Evolutionary conservation across 2,797 vertebrate species (phyloP).

Genomic region (Leuciscus waleckii): DNA sequence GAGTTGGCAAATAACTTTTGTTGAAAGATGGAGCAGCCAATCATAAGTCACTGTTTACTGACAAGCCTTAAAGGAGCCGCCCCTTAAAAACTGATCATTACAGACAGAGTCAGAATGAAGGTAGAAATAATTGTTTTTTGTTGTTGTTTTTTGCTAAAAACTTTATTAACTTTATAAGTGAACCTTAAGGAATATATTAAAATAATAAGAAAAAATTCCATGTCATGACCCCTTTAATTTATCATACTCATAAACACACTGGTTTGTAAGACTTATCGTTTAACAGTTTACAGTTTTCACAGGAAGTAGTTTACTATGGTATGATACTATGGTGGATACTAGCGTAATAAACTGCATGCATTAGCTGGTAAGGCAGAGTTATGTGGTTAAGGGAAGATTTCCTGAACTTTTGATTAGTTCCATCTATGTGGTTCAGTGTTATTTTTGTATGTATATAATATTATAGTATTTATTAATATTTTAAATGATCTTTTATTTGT

Average conservation of each 20-base stretch:
- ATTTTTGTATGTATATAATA: not conserved
- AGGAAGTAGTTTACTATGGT: not conserved
- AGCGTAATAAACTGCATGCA: slow-evolving; percentile 82
- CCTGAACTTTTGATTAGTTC: not conserved
- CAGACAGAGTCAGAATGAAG: not conserved
- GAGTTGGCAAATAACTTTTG: not conserved
- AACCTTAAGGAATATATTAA: not conserved
- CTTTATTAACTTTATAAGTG: not conserved
- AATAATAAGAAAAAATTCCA: not conserved
- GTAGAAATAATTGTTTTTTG: not conserved
- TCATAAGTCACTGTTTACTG: not conserved
- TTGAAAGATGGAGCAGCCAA: not conserved
- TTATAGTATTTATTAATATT: not conserved
- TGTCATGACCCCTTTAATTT: not conserved
- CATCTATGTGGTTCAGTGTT: not conserved
- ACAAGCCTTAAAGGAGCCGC: not conserved
- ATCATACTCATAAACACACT: not conserved
- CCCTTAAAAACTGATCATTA: not conserved
- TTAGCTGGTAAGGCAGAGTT: not conserved
- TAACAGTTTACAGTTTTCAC: not conserved
- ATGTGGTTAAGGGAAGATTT: not conserved
- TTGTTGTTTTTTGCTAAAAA: not conserved
- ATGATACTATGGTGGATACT: slow-evolving; percentile 76
- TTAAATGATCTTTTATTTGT: not conserved
- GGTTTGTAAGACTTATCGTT: not conserved